Base-by-base conservation (phyloP, 1,140 invertebrate genomes). In the Drosophila repletoides region DNA sequence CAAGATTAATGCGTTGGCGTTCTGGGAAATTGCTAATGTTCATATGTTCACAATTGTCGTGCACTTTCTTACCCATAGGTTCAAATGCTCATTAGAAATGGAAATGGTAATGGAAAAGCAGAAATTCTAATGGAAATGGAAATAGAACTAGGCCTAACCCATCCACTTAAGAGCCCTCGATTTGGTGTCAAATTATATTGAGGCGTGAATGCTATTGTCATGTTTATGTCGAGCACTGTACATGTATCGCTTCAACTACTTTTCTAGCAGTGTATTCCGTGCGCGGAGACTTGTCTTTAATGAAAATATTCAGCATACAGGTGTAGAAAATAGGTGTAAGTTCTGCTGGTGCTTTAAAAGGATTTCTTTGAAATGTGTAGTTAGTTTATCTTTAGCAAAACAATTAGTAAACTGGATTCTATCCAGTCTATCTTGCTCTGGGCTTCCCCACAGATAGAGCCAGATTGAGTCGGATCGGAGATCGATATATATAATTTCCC, bases 1-100 rank as follows among this genome's bases (percentile, higher is more conserved):
- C 49, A 84, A 67, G 79, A 83, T 79, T 73, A 86, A 83, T 83
- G 79, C 79, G 74, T 83, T 83, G 79, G 79, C 79, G 79, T 83
- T 83, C 79, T 83, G 79, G 79, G 79, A 83, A 83, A 83, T 86
- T 83, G 79, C 79, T 65, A 77, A 77, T 77, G 79, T 41, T 41
- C 52, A 46, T n/a, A n/a, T 58, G 41, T 40, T 31, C 3, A n/a
- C 43, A 33, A 36, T 52, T 61, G 61, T 48, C 31, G 64, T 76
- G 46, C 77, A 72, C 61, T 76, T 64, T 56, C 19, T 46, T 53
- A 3, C n/a, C 15, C 61, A 31, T 45, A 12, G n/a, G 40, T 46
- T 34, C 17, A 53, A 55, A 63, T n/a, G 31, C 43, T 66, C 52
- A 58, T 66, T 59, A 59, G 45, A 34, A 12, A 29, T 7, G 10